Evolutionary conservation across 2,888 invertebrate species (phyloP).

Genomic region (Phymatocera aterrima): DNA sequence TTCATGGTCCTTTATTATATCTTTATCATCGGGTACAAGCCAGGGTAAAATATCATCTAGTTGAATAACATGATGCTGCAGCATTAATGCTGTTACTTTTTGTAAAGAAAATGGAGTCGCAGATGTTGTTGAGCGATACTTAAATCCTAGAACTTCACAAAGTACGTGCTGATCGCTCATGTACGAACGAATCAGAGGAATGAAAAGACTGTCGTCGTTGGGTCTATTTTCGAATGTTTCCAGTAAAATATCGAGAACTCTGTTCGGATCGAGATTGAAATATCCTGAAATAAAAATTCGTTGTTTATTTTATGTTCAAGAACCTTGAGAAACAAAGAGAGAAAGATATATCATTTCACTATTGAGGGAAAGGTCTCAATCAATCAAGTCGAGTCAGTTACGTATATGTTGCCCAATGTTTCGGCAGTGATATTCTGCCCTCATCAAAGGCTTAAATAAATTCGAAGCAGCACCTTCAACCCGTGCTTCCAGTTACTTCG

Average conservation of each 20-base stretch:
- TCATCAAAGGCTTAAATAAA: too few relatives aligned
- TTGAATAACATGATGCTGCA: slow-evolving; percentile 91
- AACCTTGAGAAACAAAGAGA: too few relatives aligned
- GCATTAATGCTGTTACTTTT: slow-evolving; percentile 90
- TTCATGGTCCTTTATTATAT: slow-evolving; percentile 88
- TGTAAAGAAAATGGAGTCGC: slow-evolving; percentile 90
- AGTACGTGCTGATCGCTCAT: slow-evolving; percentile 92
- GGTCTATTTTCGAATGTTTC: slow-evolving; percentile 96
- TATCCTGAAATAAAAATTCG: slow-evolving; percentile 83
- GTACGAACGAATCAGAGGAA: slow-evolving; percentile 90
- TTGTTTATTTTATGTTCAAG: too few relatives aligned
- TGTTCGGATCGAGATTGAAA: slow-evolving; percentile 98
- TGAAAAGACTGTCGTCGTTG: slow-evolving; percentile 87
- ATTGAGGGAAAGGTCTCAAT: too few relatives aligned
- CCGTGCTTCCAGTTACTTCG: too few relatives aligned
- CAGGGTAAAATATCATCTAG: slow-evolving; percentile 94
- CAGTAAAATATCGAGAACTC: slow-evolving; percentile 96
- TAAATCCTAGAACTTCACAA: slow-evolving; percentile 96
- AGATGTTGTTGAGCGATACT: slow-evolving; percentile 81
- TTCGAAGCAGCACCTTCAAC: too few relatives aligned
- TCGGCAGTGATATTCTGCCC: too few relatives aligned
- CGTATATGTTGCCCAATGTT: too few relatives aligned
- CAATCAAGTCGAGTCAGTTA: too few relatives aligned
- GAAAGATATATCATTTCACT: too few relatives aligned
- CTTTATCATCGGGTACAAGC: slow-evolving; percentile 92